A percentile compares a stretch with the other conserved stretches of the same genome.
These are phyloP conservation scores for Andrena dorsata DNA, from an alignment of 2,888 invertebrate genomes.

Conservation along the genomic window DNA sequence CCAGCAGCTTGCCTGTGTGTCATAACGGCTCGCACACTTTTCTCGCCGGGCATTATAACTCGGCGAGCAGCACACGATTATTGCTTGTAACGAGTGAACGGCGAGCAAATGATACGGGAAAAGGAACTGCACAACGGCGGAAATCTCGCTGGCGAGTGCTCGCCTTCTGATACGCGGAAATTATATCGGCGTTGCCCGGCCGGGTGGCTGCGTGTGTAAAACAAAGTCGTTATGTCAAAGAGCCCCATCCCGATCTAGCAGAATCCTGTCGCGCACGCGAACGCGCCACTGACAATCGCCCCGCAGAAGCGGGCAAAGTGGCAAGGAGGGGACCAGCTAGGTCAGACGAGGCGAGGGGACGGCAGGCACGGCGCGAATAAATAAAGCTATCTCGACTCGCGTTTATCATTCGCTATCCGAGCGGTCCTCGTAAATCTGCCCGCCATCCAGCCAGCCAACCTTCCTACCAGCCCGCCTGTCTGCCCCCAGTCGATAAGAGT, in stretches of 20 bases:
- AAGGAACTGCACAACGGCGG: conserved; percentile 24
- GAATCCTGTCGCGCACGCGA: conserved; percentile 45
- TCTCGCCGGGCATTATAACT: conserved; percentile 36
- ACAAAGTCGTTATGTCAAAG: conserved; percentile 63
- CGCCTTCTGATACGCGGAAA: conserved; percentile 26
- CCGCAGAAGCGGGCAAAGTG: conserved; percentile 55
- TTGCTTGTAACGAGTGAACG: conserved; percentile 35
- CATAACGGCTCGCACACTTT: conserved; percentile 14
- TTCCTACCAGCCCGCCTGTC: conserved; percentile 77
- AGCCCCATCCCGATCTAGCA: conserved; percentile 41
- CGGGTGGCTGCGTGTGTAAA: conserved; percentile 51
- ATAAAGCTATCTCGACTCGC: conserved; percentile 88
- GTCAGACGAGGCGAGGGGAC: conserved; percentile 54
- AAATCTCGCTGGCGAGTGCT: background rate
- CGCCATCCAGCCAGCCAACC: conserved; percentile 77
- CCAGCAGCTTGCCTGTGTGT: conserved; percentile 4
- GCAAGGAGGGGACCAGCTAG: conserved; percentile 38
- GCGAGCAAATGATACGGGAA: conserved; percentile 40
- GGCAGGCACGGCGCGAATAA: conserved; percentile 87
- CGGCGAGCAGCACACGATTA: conserved; percentile 24
- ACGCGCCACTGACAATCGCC: conserved; percentile 65
- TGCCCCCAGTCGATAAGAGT: conserved; percentile 81
- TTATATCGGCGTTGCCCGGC: conserved; percentile 24
- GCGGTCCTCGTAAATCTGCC: conserved; percentile 86
- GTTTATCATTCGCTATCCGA: conserved; percentile 88